Conservation (phyloP, 2,113 vertebrate genomes). For the Vicugna pacos region DNA sequence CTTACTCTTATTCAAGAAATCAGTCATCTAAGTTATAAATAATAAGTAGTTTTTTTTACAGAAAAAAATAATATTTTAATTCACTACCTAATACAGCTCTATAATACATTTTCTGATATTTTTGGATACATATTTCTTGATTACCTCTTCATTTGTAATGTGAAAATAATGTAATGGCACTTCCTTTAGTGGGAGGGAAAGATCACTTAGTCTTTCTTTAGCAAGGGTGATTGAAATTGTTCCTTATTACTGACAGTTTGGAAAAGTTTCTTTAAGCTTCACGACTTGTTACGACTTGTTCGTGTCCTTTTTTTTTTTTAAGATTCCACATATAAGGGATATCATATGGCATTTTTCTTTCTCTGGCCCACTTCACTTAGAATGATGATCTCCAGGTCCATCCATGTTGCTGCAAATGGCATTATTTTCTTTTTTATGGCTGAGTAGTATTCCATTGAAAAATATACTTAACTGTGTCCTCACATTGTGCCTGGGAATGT, state of each 20-base stretch:
- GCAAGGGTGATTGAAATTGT: neutral
- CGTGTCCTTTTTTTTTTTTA: too few species aligned
- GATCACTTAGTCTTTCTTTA: neutral
- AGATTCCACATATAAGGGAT: too few species aligned
- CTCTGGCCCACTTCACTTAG: too few species aligned
- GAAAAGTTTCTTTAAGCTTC: neutral
- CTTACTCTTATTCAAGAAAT: too few species aligned
- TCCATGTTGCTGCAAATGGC: too few species aligned
- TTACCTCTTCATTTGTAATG: neutral
- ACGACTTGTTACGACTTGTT: neutral
- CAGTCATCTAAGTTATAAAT: too few species aligned
- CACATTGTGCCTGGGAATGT: neutral
- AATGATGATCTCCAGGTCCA: too few species aligned
- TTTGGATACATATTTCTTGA: neutral
- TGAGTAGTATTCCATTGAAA: too few species aligned
- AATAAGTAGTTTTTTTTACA: neutral
- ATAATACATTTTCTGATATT: neutral
- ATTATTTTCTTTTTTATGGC: too few species aligned
- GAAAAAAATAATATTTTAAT: neutral
- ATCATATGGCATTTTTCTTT: too few species aligned
- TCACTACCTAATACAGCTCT: neutral
- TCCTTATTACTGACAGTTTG: neutral
- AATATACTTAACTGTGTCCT: neutral
- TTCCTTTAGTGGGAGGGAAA: neutral
- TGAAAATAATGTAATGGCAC: neutral